Conservation (phyloP, 92 coral and sea anemone genomes). For the Galaxea fascicularis region DNA sequence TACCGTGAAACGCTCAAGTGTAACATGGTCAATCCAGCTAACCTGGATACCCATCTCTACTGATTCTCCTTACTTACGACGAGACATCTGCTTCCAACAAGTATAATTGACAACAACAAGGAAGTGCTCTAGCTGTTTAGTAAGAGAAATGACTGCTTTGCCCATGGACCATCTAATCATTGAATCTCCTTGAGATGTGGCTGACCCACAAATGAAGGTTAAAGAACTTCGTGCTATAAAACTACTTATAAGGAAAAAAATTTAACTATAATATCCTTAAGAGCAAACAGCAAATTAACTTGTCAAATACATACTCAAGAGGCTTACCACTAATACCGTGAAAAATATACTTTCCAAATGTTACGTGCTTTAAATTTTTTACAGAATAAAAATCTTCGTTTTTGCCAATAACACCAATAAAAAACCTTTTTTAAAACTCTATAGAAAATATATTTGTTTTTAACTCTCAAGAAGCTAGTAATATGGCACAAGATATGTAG, state of each 20-base stretch:
- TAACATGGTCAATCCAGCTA: neutral
- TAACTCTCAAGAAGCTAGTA: conserved; percentile 5
- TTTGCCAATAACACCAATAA: neutral
- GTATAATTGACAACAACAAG: too few relatives aligned
- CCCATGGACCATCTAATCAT: neutral
- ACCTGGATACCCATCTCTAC: neutral
- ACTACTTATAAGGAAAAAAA: neutral
- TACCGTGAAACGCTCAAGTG: neutral
- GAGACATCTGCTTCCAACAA: too few relatives aligned
- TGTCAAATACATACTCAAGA: neutral
- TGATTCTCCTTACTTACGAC: neutral
- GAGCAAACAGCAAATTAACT: neutral
- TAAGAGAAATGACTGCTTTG: too few relatives aligned
- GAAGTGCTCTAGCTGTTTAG: too few relatives aligned
- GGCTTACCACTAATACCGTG: neutral
- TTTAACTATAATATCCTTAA: neutral
- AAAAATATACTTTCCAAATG: neutral
- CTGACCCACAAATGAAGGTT: too few relatives aligned
- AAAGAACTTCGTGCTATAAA: neutral
- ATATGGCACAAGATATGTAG: conserved; percentile 38
- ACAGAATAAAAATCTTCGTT: too few relatives aligned
- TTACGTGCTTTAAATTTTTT: neutral
- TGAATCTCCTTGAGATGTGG: neutral
- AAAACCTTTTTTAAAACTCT: neutral
- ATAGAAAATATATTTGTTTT: conserved; percentile 1